Evolutionary conservation across 2,888 invertebrate genomes (phyloP), one percentile per base, ranked within the genome.

Genomic region (Perizoma flavofasciatum): DNA sequence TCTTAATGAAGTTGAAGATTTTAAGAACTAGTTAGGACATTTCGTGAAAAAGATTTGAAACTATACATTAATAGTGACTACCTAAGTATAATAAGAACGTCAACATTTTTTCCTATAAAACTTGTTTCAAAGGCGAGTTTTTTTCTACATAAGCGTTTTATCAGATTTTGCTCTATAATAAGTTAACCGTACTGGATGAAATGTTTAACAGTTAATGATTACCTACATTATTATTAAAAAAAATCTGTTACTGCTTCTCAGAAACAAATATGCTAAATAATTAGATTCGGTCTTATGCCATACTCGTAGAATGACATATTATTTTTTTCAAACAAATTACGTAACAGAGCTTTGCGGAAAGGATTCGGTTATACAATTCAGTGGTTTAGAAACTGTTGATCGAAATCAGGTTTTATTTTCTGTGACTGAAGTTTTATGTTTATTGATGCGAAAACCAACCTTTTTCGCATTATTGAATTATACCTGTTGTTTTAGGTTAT

Each of bases 381-480:
- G 22, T 22, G 22, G 22, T 22, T 22, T 22, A 22, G 22, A 4
- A 40, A 3, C 7, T n/a, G 5, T 50, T 4, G 37, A 37, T 37
- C 7, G n/a, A n/a, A n/a, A 7, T 37, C 7, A 37, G 37, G 7
- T 37, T 37, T 37, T 6, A 4, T 6, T 1, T 1, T 37, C 6
- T 37, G 1, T 37, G 37, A 7, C 37, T 6, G 7, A 7, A 37
- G 37, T 37, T 6, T 37, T 37, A 7, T 37, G 37, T 1, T 37
- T 6, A 8, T 44, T n/a, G n/a, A 51, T 55, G 65, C 64, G 62
- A 69, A 69, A 66, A 59, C 69, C 69, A 69, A 69, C 69, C 69
- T 40, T 54, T 66, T 67, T 59, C 64, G 65, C 69, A 58, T n/a
- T 11, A 22, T n/a, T 35, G 10, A 7, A 10, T 37, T 32, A 5